Base-by-base conservation (phyloP, 2,797 vertebrate species). In the Mus minutoides region DNA sequence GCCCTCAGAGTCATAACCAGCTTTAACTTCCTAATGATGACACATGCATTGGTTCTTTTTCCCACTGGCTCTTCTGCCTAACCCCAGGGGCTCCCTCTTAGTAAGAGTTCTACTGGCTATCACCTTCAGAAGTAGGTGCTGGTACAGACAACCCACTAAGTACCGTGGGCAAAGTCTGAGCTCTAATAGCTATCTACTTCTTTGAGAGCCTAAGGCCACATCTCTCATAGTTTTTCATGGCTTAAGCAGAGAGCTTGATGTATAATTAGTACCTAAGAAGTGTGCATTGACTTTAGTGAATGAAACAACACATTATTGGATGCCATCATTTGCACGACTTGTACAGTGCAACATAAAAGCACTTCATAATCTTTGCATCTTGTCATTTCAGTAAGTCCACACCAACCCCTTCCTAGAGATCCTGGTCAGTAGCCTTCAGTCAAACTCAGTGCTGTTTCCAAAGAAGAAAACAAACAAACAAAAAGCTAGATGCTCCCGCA, bases 341-440 rank as follows among this genome's bases (percentile, higher is more conserved):
- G 86, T 14, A 75, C 12, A 56, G 21, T 12, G 2, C 37, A 4
- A 2, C 49, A 79, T 69, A 80, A 86, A 86, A 76, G 62, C 2
- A 12, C 22, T 79, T 24, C 29, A 2, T 62, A 84, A 22, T 22
- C 31, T 83, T 80, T 92, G 19, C 3, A 13, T 49, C 22, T 89
- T 62, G 52, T 80, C 71, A 73, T 60, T 90, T 87, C 75, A 17
- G 3, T 82, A 58, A 93, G 54, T 91, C 37, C 67, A 92, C 94
- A 89, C 46, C 56, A 49, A 87, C 8, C 37, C 26, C 24, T 67
- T 54, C n/a, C 46, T 46, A 6, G 31, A 46, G 11, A 71, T 56
- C 46, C 89, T 73, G 31, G 14, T 52, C 31, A 37, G 26, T 4
- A 73, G 34, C 22, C n/a, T 80, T 49, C 34, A 19, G 1, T 24